Base-by-base conservation (phyloP, 1,140 invertebrate species). In the Calosoma granatense region DNA sequence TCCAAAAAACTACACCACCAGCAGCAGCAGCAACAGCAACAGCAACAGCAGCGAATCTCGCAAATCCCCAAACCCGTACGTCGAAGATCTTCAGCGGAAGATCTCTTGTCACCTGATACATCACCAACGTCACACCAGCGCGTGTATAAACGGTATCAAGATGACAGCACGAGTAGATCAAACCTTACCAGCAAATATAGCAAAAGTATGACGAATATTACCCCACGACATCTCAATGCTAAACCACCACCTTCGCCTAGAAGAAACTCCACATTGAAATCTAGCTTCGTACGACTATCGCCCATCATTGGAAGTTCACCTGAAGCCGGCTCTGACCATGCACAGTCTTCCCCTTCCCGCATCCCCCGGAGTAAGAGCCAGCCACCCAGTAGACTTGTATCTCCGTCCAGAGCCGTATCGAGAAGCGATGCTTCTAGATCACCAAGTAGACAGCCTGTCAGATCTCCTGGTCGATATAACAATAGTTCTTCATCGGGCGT, bases 231-330 rank as follows among this genome's bases (percentile, higher is more conserved):
- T 21, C 43, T 61, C 11, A 51, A 22, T 26, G 19, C 39, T n/a
- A 64, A 61, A 53, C 66, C 63, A 4, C 67, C 65, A 0, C 60
- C 62, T 2, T 63, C 60, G 53, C 63, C 66, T 15, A 56, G 58
- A 12, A 43, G 52, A 36, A 20, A 21, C 23, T 2, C 47, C 22
- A 56, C 61, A 6, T 56, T 47, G 15, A 55, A 43, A 11, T 54
- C 60, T 4, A 64, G 67, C 1, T 69, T 70, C 55, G 60, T 64
- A 51, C 59, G 64, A 51, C 58, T 72, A 14, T 70, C 68, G 9
- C 70, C 70, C 12, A 72, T 72, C 17, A 60, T 63, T 53, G 67
- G 66, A 20, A 69, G 67, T 62, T 69, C 68, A 26, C 70, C 69
- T 12, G 70, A 72, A 60, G 65, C 70, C 20, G 67, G 67, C 56